Conservation (phyloP, 2,888 invertebrate genomes). For the Rotaria socialis region DNA sequence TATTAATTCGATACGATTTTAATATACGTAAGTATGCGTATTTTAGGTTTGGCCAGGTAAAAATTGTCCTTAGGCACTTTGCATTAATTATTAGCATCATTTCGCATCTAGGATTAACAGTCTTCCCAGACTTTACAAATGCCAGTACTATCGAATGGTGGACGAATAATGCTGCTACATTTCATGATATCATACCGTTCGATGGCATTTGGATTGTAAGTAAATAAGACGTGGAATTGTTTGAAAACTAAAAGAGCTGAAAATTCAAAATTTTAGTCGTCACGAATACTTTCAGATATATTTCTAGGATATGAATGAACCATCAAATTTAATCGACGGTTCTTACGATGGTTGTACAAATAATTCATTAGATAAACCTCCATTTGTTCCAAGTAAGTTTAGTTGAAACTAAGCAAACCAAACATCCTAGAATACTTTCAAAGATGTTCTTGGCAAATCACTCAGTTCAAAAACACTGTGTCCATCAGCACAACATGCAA, state of each 20-base stretch:
- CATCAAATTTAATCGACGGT: slow-evolving; percentile 55
- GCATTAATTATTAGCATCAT: no score
- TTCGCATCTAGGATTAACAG: slow-evolving; percentile 51
- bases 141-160: slow-evolving; percentile 52
- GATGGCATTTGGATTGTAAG: slow-evolving; percentile 53
- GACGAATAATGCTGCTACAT: slow-evolving; percentile 50
- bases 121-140: slow-evolving; percentile 54
- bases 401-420: not conserved
- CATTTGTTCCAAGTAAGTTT: slow-evolving; percentile 51
- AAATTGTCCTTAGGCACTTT: no score
- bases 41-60: slow-evolving; percentile 53
- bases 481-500: slow-evolving; percentile 51
- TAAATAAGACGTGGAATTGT: no score
- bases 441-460: slow-evolving; percentile 49
- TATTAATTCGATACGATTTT: no score
- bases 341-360: slow-evolving; percentile 52
- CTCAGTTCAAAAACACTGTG: slow-evolving; percentile 52
- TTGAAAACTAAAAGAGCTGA: no score
- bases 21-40: not conserved
- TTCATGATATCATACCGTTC: slow-evolving; percentile 49
- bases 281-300: no score
- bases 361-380: slow-evolving; percentile 53
- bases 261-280: no score
- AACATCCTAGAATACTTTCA: not conserved
- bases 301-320: slow-evolving; percentile 56